A percentile compares a stretch with the other conserved stretches of the same genome.
Conservation (phyloP, 2,113 vertebrate species). For the Paraplagusia blochii region DNA sequence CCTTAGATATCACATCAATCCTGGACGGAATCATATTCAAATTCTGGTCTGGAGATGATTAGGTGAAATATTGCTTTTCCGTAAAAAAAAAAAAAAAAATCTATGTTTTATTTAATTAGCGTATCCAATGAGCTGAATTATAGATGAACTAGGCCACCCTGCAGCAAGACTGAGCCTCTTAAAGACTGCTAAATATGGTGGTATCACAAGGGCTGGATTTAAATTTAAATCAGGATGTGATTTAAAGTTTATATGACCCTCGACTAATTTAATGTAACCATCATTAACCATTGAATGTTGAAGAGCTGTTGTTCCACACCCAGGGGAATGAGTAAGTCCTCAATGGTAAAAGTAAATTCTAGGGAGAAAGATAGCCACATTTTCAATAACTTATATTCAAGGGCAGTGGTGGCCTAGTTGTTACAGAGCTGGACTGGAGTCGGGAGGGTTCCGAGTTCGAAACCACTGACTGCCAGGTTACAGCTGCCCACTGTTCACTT, state of each 20-base stretch:
- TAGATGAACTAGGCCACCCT: conserved; percentile 63
- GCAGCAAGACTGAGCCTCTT: conserved; percentile 25
- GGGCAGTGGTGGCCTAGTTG: no score
- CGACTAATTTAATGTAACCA: conserved; percentile 18
- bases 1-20: conserved; percentile 22
- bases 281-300: neutral
- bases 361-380: no score
- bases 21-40: conserved; percentile 7
- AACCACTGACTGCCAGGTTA: no score
- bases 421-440: no score
- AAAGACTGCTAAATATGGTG: conserved; percentile 44
- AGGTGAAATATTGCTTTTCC: conserved; percentile 32
- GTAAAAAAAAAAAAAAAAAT: conserved; percentile 22
- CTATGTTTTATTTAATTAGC: conserved; percentile 52
- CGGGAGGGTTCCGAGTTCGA: no score
- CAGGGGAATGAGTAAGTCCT: no score
- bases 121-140: conserved; percentile 63
- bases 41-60: conserved; percentile 10
- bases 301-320: no score
- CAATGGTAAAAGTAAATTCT: no score
- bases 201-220: conserved; percentile 1
- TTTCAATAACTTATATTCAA: no score
- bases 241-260: conserved; percentile 18
- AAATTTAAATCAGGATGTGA: conserved; percentile 12
- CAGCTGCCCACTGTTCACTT: no score